phyloP scores from a whole-genome alignment of 2,888 invertebrate species.

The Meghimatium bilineatum region DNA sequence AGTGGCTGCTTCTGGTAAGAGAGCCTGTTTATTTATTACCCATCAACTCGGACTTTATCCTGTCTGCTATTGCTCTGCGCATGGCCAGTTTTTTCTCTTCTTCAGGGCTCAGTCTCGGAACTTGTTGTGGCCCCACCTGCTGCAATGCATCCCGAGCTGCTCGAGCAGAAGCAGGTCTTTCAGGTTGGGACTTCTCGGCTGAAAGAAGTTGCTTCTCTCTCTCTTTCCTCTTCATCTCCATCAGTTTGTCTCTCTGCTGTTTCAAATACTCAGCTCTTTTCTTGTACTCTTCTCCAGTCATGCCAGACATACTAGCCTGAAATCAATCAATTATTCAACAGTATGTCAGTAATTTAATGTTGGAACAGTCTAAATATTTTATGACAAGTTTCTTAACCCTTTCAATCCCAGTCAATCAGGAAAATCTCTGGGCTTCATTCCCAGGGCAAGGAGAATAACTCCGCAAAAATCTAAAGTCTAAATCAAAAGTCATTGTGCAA shows the following conservation, averaged over 20 bases:
- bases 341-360: no score
- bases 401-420: no score
- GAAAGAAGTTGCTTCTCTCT: slow-evolving; percentile 86
- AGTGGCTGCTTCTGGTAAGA: no score
- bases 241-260: slow-evolving; percentile 91
- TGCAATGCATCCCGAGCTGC: slow-evolving; percentile 84
- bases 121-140: slow-evolving; percentile 47
- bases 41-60: slow-evolving; percentile 91
- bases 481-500: no score
- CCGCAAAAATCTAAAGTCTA: no score
- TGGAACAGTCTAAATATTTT: no score
- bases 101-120: slow-evolving; percentile 57
- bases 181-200: slow-evolving; percentile 79
- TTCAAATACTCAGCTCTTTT: slow-evolving; percentile 88
- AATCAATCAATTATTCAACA: neutral
- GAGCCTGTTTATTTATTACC: slow-evolving; percentile 77
- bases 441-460: no score
- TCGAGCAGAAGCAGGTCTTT: slow-evolving; percentile 85
- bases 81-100: slow-evolving; percentile 84
- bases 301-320: slow-evolving; percentile 69
- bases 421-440: no score
- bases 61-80: slow-evolving; percentile 88
- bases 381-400: no score
- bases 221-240: slow-evolving; percentile 91
- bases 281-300: slow-evolving; percentile 71